Base-by-base conservation (phyloP, 2,888 invertebrate genomes). In the Sepioteuthis lessoniana region DNA sequence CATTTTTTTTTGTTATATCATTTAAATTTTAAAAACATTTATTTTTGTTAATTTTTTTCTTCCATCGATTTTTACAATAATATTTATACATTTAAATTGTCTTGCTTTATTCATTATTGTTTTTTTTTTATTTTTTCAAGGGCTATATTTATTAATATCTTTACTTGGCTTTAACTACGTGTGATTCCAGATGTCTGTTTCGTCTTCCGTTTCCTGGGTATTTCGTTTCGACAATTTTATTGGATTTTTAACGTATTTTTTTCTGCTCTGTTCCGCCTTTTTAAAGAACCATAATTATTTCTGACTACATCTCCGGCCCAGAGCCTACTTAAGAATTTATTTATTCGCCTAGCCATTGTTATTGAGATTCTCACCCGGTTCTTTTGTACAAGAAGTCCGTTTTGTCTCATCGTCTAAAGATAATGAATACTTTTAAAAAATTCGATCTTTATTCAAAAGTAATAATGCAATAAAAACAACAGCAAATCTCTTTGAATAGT, bases 131-230 rank as follows among this genome's bases (percentile, higher is more conserved):
- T 25, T 55, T 21, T 21, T 55, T 55, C 55, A 55, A 55, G 55
- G 55, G 55, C 55, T 55, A 55, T 55, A 55, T 55, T 55, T 55
- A 55, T 55, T 55, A 55, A 55, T 55, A 55, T 55, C 55, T 7
- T 55, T 25, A 55, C 25, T 55, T 55, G 55, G 55, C 55, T 55
- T 55, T n/a, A n/a, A 35, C 76, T 76, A 19, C 25, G 16, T n/a
- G n/a, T 76, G 76, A 16, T 76, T 76, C 76, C 1, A 10, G 16
- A n/a, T n/a, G 76, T n/a, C n/a, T 76, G 76, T 76, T 76, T 76
- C 76, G 76, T n/a, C 35, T 76, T 76, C 76, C 76, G 76, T 76
- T 76, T 76, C 76, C 76, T n/a, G 76, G 76, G 76, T 76, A 76
- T 76, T 76, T 76, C 76, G 76, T 76, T n/a, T 76, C n/a, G 31